Percentiles rank a stretch among this genome's conserved stretches.
Conservation (phyloP, 1,140 invertebrate species). For the Drosophila nigromelanica region DNA sequence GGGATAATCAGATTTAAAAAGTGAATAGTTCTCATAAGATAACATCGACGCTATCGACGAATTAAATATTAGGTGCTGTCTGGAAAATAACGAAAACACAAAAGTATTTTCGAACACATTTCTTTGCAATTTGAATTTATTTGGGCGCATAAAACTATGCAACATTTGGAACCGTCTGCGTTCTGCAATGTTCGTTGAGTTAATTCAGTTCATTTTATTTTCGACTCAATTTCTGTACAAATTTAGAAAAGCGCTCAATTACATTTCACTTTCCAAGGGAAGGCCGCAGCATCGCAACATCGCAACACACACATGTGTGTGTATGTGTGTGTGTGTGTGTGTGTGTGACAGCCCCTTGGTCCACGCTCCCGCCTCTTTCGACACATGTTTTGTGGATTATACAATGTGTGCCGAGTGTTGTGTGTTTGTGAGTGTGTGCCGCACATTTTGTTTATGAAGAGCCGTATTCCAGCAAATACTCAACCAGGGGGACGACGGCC, state of each 20-base stretch:
- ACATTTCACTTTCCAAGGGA: conserved; percentile 80
- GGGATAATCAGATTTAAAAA: too few species aligned
- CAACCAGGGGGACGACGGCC: conserved; percentile 31
- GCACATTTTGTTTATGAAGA: conserved; percentile 52
- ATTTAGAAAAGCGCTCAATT: conserved; percentile 75
- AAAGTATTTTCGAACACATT: too few species aligned
- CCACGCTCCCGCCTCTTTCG: conserved; percentile 14
- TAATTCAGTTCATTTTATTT: conserved; percentile 24
- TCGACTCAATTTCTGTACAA: conserved; percentile 60
- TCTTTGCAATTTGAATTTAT: conserved; percentile 14
- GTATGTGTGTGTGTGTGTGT: background rate
- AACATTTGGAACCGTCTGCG: conserved; percentile 23
- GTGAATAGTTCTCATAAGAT: too few species aligned
- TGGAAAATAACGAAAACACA: too few species aligned
- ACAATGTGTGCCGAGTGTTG: conserved; percentile 54
- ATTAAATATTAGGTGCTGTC: too few species aligned
- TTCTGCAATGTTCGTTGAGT: conserved; percentile 20
- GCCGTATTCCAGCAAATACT: conserved; percentile 28
- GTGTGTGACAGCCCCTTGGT: conserved; percentile 17
- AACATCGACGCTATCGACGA: too few species aligned
- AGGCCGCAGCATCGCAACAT: conserved; percentile 53
- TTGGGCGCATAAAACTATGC: conserved; percentile 64
- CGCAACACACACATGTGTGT: conserved; percentile 13
- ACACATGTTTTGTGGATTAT: conserved; percentile 36
- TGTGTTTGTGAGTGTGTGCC: conserved; percentile 23